phyloP scores from a whole-genome alignment of 1,140 invertebrate genomes.

The Drosophila arizonae region DNA sequence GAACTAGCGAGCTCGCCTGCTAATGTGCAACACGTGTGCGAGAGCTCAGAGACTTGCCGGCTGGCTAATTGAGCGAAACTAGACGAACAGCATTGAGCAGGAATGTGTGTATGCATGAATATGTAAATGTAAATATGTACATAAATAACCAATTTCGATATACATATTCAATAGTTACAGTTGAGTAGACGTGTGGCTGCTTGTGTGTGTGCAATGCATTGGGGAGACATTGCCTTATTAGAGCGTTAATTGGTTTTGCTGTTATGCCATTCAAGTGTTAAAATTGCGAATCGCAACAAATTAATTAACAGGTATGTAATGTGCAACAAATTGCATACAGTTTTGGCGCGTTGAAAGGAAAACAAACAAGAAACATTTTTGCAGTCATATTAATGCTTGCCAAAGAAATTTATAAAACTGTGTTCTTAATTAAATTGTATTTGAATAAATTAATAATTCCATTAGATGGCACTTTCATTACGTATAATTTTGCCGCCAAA shows the following conservation, averaged over 20 bases:
- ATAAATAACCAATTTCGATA: background rate
- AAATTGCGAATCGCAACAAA: constrained; percentile 63
- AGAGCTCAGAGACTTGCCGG: constrained; percentile 30
- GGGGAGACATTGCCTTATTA: constrained; percentile 52
- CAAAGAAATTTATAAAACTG: too few species aligned
- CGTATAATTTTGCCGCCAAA: constrained; percentile 1
- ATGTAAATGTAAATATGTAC: background rate
- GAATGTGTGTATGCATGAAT: background rate
- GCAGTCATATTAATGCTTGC: too few species aligned
- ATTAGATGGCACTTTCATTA: too few species aligned
- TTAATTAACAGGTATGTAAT: constrained; percentile 57
- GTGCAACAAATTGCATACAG: constrained; percentile 47
- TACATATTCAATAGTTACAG: background rate
- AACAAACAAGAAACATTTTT: background rate
- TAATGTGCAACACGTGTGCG: constrained; percentile 69
- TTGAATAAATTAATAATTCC: background rate
- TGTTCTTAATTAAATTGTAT: background rate
- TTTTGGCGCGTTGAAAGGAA: constrained; percentile 10
- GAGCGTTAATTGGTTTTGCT: constrained; percentile 34
- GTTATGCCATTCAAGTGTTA: constrained; percentile 45
- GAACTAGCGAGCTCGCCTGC: background rate
- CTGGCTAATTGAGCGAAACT: constrained; percentile 41
- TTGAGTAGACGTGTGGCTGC: too few species aligned
- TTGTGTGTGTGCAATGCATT: background rate
- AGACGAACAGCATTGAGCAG: constrained; percentile 21